Base-by-base conservation (phyloP, 2,113 vertebrate species). In the Nipponia nippon region DNA sequence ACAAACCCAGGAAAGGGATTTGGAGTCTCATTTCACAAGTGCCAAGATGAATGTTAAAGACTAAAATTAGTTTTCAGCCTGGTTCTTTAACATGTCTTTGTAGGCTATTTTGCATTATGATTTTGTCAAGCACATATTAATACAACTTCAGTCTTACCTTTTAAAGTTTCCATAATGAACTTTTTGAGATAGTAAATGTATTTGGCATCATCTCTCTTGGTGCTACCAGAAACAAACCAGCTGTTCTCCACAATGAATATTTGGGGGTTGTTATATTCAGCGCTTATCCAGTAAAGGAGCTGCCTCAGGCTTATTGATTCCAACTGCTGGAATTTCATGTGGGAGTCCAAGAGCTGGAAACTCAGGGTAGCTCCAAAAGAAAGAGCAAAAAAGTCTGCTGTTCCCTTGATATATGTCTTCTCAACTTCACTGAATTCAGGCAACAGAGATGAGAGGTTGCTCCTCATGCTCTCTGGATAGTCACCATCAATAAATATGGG, bases 201-300 rank as follows among this genome's bases (percentile, higher is more conserved):
- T 92, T 99, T 99, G 49, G 99, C 98, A 93, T 99, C 99, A 92
- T 99, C 99, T n/a, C 97, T 99, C 95, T 99, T 99, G 56, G 98
- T 99, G 83, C 97, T 99, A 38, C 98, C 98, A 16, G 98, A 98
- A 89, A 99, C 99, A 27, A 99, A 99, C 99, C 99, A 99, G n/a
- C 99, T 99, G n/a, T 99, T 99, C 97, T 99, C 99, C 96, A 99
- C 99, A 96, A 99, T 99, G 88, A 99, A 99, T 97, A 99, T 98
- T 38, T 97, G 97, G 4, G 99, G 99, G 50, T 97, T 98, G 97
- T 99, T 98, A 89, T 99, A 99, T 97, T 99, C 99, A 3, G 95
- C 97, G 65, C 95, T 98, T 95, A 99, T 98, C 99, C 99, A 99
- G 97, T 99, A 99, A 27, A 99, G 99, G 61, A 99, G 98, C 96